Base-by-base conservation (phyloP, 1,140 invertebrate species). In the Ruditapes philippinarum region DNA sequence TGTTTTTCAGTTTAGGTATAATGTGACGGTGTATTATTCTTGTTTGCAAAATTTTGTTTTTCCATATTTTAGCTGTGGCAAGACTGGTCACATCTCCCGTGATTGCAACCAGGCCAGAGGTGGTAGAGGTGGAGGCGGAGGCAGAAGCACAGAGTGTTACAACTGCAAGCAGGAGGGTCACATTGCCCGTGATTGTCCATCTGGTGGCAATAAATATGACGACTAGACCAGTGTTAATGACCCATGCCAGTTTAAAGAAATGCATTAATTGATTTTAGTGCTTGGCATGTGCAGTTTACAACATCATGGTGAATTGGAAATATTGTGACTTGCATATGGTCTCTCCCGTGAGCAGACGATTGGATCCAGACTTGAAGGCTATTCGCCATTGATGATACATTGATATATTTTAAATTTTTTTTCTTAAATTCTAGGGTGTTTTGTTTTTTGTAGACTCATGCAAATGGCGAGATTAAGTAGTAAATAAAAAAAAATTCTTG, bases 41-140 rank as follows among this genome's bases (percentile, higher is more conserved):
- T n/a, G n/a, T n/a, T n/a, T n/a, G n/a, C n/a, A n/a, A n/a, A n/a
- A n/a, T n/a, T 49, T 49, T 49, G 7, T 7, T 49, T 49, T 49
- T 49, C 45, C 78, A 14, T 68, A 42, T 95, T 98, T 97, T 92
- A 98, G 98, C 90, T 98, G 98, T 94, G 97, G 97, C 45, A 97
- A 98, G 95, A 96, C 97, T 94, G 98, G 98, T 36, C 98, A 98
- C 94, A 97, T 98, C 92, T 97, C 98, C 14, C 96, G 97, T 87
- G 97, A 98, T 91, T 98, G 98, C 95, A 94, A 95, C 45, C 94
- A 92, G 42, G 65, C 19, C 40, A 89, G 22, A 86, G 80, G 51
- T 33, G 90, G 80, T 57, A 38, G 81, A 31, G 42, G 65, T 51
- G 84, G 84, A 62, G 84, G 84, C 40, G 70, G 51, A 42, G 49